These are phyloP conservation scores for Lordiphosa mommai DNA, from an alignment of 1,140 invertebrate species.

Conservation along the genomic window DNA sequence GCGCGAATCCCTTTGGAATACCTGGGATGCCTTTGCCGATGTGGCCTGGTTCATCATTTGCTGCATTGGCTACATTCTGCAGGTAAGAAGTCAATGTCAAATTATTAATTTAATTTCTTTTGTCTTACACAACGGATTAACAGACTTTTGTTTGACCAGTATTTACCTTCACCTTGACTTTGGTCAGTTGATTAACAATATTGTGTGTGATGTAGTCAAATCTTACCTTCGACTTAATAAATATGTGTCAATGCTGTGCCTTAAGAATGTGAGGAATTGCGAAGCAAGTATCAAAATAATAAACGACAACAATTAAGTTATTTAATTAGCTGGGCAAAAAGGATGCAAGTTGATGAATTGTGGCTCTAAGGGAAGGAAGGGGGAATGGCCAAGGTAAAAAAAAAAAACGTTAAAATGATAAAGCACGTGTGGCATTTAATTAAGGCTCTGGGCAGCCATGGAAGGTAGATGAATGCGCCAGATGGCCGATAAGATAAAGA, in stretches of 20 bases:
- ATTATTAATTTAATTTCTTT: not conserved
- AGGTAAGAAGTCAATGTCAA: conserved; percentile 43
- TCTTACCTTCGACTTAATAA: conserved; percentile 22
- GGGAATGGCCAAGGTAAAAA: conserved; percentile 33
- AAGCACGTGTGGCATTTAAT: conserved; percentile 44
- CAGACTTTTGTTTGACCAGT: conserved; percentile 18
- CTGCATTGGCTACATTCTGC: conserved; percentile 80
- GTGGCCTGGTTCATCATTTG: conserved; percentile 83
- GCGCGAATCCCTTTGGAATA: conserved; percentile 61
- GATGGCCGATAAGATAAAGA: too few relatives aligned
- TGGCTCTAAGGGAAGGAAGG: conserved; percentile 20
- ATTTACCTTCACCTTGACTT: conserved; percentile 28
- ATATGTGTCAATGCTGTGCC: conserved; percentile 24
- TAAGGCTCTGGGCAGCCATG: conserved; percentile 5
- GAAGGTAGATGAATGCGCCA: too few relatives aligned
- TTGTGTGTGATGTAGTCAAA: conserved; percentile 33
- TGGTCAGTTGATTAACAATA: conserved; percentile 45
- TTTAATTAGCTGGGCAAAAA: conserved; percentile 33
- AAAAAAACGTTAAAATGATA: too few relatives aligned
- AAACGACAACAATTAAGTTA: conserved; percentile 33
- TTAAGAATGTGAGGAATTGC: not conserved
- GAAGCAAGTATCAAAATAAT: conserved; percentile 14
- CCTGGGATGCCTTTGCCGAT: conserved; percentile 81
- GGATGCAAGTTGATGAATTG: conserved; percentile 11
- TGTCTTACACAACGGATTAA: too few relatives aligned